Evolutionary conservation across 1,140 invertebrate genomes (phyloP).

Genomic region (Ceratoteleas bidentatus): DNA sequence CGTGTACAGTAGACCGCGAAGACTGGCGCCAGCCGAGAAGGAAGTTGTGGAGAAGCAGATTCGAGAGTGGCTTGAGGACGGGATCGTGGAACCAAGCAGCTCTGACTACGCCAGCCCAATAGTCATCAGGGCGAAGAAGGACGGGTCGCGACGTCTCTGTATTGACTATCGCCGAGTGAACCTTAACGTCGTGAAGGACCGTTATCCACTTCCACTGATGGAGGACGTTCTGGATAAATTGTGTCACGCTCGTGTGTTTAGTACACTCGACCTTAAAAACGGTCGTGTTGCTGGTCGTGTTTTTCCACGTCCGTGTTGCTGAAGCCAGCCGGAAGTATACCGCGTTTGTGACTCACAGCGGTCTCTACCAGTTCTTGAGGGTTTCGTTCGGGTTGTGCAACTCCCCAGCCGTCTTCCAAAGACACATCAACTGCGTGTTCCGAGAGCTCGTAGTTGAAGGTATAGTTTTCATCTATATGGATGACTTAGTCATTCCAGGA

Average conservation of each 20-base stretch:
- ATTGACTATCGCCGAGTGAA: neutral
- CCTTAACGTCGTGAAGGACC: neutral
- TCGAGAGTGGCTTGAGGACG: constrained; percentile 13
- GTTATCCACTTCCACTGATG: constrained; percentile 1
- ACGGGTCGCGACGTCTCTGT: neutral
- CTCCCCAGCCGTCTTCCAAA: too few species aligned
- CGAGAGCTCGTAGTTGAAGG: neutral
- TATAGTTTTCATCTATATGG: neutral
- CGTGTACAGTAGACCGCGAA: constrained; percentile 14
- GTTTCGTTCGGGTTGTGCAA: too few species aligned
- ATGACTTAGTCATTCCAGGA: neutral
- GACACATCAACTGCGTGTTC: neutral
- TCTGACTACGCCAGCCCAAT: constrained; percentile 13
- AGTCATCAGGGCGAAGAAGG: neutral
- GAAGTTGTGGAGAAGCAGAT: constrained; percentile 10
- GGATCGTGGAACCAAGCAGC: constrained; percentile 1
- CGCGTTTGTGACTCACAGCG: neutral
- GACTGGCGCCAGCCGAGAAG: constrained; percentile 25
- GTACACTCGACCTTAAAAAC: constrained; percentile 13
- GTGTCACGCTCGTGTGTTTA: constrained; percentile 6
- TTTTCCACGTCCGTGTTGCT: constrained; percentile 19
- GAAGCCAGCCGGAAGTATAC: neutral
- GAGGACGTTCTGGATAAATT: neutral
- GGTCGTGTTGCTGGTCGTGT: too few species aligned
- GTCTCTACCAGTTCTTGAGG: neutral